Base-by-base conservation (phyloP, 2,113 vertebrate genomes). In the Clarias gariepinus region DNA sequence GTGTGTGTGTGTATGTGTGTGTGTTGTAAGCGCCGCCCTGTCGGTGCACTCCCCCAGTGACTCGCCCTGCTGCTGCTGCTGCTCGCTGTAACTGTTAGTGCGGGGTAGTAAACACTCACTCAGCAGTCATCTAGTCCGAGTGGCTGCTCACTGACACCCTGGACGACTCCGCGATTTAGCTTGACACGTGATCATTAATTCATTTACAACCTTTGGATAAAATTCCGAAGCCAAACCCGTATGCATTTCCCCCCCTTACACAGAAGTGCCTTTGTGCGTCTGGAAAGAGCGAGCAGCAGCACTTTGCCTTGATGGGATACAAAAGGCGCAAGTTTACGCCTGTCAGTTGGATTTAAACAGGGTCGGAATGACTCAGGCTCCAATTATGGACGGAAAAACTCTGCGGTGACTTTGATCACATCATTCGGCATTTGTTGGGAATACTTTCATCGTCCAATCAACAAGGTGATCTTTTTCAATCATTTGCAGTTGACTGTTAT, bases 51-150 rank as follows among this genome's bases (percentile, higher is more conserved):
- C 86, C 90, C 84, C 87, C 82, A 61, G 60, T 78, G 91, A 90
- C 84, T 77, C 57, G 81, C 66, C 41, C 80, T 36, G 57, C 76
- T 64, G 23, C 33, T 64, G 23, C 33, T 36, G 33, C 68, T 57
- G 64, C 19, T 53, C 73, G 28, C 55, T 83, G 80, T 87, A 84
- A 89, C 83, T 76, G 18, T 30, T 16, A 61, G 25, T 16, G 88
- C 4, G 12, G 33, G 33, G 66, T 86, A 71, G 88, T 89, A 88
- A 90, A 91, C 86, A 89, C 58, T 86, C 87, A 89, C 58, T 86
- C 28, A 52, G 19, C 19, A 23, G n/a, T 63, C 30, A 12, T 30
- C 30, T 21, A 55, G 41, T 36, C 73, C 30, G 12, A 81, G 53
- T 0, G 21, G 16, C 30, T 57, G n/a, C 15, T 16, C 36, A 18